These are phyloP conservation scores for Cossypha niveicapilla DNA, from an alignment of 2,797 vertebrate genomes.

Conservation along the genomic window DNA sequence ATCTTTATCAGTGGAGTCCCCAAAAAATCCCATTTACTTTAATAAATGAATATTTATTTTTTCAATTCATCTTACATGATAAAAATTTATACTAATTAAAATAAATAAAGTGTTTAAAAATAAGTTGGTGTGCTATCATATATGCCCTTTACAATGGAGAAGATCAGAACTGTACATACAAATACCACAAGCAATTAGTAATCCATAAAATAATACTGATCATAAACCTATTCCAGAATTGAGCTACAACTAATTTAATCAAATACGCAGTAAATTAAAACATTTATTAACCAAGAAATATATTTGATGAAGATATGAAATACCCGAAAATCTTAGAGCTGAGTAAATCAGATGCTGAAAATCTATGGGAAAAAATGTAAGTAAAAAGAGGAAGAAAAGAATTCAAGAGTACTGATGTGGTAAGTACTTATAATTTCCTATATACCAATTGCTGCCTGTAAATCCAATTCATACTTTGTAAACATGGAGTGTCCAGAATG, in stretches of 20 bases:
- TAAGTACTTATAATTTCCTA: neutral
- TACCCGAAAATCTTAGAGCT: neutral
- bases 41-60: slow-evolving; percentile 59
- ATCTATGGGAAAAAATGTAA: neutral
- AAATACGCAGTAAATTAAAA: slow-evolving; percentile 38
- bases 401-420: neutral
- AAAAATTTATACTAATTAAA: slow-evolving; percentile 70
- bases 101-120: slow-evolving; percentile 78
- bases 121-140: slow-evolving; percentile 61
- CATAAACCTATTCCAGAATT: slow-evolving; percentile 56
- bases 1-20: slow-evolving; percentile 46
- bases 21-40: slow-evolving; percentile 58
- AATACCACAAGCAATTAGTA: slow-evolving; percentile 49
- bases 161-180: slow-evolving; percentile 63
- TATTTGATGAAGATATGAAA: slow-evolving; percentile 23
- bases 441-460: neutral
- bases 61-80: slow-evolving; percentile 56
- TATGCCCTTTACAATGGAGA: slow-evolving; percentile 68
- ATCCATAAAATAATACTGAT: slow-evolving; percentile 70
- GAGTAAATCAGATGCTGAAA: neutral
- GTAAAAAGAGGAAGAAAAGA: neutral
- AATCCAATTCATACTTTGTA: slow-evolving; percentile 31
- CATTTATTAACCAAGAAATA: slow-evolving; percentile 24
- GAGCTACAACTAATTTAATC: slow-evolving; percentile 52
- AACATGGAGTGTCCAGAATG: slow-evolving; percentile 25